Conservation (phyloP, 2,113 vertebrate genomes). For the Ramphastos sulfuratus region DNA sequence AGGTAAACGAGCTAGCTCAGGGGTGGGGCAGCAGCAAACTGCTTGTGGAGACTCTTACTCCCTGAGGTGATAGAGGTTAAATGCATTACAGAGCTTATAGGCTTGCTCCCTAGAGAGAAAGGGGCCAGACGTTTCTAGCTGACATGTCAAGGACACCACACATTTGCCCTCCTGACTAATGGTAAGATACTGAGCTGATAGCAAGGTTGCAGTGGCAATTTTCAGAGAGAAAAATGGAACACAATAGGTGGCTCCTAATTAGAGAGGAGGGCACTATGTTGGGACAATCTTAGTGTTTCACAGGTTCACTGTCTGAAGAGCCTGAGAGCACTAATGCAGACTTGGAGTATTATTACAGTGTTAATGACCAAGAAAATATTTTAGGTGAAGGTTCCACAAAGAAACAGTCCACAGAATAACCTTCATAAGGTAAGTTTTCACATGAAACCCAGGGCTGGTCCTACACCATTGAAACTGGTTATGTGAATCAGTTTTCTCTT, state of each 20-base stretch:
- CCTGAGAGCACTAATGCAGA: neutral
- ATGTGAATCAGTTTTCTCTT: neutral
- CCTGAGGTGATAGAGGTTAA: conserved; percentile 67
- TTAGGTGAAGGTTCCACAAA: neutral
- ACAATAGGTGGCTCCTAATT: conserved; percentile 46
- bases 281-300: neutral
- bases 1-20: conserved; percentile 59
- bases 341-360: neutral
- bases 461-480: neutral
- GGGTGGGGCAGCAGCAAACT: conserved; percentile 57
- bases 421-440: neutral
- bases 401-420: neutral
- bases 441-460: neutral
- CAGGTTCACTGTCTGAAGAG: neutral
- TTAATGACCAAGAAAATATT: neutral
- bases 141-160: conserved; percentile 57
- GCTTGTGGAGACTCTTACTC: conserved; percentile 65
- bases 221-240: conserved; percentile 43
- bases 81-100: conserved; percentile 66
- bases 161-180: conserved; percentile 32
- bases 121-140: conserved; percentile 22
- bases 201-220: conserved; percentile 27
- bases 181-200: conserved; percentile 38
- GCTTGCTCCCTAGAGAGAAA: conserved; percentile 26
- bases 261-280: conserved; percentile 6